Evolutionary conservation across 2,888 invertebrate species (phyloP).

Genomic region (Drosophila longiperda): DNA sequence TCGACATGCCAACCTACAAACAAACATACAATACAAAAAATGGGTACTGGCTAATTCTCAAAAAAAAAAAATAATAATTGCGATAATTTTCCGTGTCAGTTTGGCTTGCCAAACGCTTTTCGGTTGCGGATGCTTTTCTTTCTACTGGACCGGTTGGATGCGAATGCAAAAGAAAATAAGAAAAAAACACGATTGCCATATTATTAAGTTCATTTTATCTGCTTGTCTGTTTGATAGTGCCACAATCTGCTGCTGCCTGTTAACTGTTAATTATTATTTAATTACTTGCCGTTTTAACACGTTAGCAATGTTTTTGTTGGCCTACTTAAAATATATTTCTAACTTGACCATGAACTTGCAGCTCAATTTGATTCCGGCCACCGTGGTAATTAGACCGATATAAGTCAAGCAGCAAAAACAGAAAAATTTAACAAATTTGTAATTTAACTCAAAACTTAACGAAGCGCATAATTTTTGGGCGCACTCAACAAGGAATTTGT

Average conservation of each 20-base stretch:
- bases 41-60: conserved; percentile 6
- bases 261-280: conserved; percentile 20
- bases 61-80: conserved; percentile 55
- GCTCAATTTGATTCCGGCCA: conserved; percentile 6
- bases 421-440: conserved; percentile 11
- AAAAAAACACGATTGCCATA: conserved; percentile 16
- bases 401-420: conserved; percentile 18
- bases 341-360: conserved; percentile 74
- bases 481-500: conserved; percentile 4
- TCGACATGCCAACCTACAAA: conserved; percentile 1
- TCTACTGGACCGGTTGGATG: conserved; percentile 42
- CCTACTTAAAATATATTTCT: conserved; percentile 22
- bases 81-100: conserved; percentile 67
- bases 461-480: conserved; percentile 5
- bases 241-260: conserved; percentile 36
- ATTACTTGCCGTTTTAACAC: conserved; percentile 7
- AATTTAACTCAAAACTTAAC: conserved; percentile 11
- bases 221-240: conserved; percentile 39
- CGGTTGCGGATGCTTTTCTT: conserved; percentile 32
- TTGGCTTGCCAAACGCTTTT: conserved; percentile 53
- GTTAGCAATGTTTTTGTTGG: conserved; percentile 22
- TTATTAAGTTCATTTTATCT: conserved; percentile 51
- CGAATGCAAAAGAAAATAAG: conserved; percentile 10
- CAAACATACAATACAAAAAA: not conserved
- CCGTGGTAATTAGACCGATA: not conserved